Evolutionary conservation across 1,140 invertebrate genomes (phyloP).

Genomic region (Leptinotarsa lineolata): DNA sequence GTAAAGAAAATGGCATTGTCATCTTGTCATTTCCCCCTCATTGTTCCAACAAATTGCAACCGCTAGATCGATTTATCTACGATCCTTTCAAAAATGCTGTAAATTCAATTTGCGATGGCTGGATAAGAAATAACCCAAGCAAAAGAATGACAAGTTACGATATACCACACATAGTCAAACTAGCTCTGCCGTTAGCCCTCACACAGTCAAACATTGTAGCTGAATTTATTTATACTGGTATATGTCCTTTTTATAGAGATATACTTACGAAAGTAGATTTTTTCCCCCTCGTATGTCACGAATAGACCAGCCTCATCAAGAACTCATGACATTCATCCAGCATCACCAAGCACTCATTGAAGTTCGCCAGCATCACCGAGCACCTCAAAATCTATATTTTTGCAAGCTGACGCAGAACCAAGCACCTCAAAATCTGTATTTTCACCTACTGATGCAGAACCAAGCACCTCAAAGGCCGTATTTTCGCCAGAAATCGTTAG

Average conservation of each 20-base stretch:
- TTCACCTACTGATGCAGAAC: background rate
- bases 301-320: conserved; percentile 42
- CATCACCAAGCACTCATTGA: background rate
- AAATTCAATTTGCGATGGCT: background rate
- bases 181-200: conserved; percentile 52
- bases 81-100: conserved; percentile 50
- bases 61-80: conserved; percentile 49
- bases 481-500: conserved; percentile 16
- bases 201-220: conserved; percentile 55
- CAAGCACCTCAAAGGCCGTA: conserved; percentile 4
- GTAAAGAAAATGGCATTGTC: conserved; percentile 39
- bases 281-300: conserved; percentile 48
- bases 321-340: background rate
- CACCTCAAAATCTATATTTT: background rate
- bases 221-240: conserved; percentile 55
- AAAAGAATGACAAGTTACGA: conserved; percentile 59
- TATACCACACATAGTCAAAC: conserved; percentile 52
- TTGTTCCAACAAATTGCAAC: conserved; percentile 39
- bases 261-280: conserved; percentile 53
- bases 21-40: conserved; percentile 51
- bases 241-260: conserved; percentile 52
- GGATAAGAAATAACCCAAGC: conserved; percentile 47
- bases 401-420: too few relatives aligned
- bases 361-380: background rate
- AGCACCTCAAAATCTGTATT: background rate